Percentiles rank a stretch among this genome's conserved stretches.
Conservation (phyloP, 2,797 vertebrate genomes). For the Podarcis lilfordi region DNA sequence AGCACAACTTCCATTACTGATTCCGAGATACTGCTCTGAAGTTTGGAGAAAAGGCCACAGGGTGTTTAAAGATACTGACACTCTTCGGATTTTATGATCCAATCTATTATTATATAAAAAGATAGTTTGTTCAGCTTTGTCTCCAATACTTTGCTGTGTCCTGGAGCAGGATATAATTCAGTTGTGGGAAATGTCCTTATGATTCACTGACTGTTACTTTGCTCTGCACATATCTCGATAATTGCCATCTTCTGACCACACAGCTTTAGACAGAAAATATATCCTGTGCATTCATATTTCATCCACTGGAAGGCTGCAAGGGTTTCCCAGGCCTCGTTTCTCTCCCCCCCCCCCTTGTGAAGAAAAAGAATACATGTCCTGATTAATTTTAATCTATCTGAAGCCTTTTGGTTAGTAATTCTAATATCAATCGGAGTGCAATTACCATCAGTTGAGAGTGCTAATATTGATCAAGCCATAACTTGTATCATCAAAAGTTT, state of each 20-base stretch:
- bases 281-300: conserved; percentile 30
- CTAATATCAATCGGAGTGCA: conserved; percentile 3
- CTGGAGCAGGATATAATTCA: conserved; percentile 27
- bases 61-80: conserved; percentile 23
- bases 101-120: conserved; percentile 35
- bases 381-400: conserved; percentile 36
- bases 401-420: conserved; percentile 9
- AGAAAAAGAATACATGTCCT: neutral
- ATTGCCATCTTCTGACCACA: neutral
- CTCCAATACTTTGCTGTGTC: conserved; percentile 15
- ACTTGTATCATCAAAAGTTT: neutral
- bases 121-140: conserved; percentile 39
- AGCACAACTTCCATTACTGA: conserved; percentile 10
- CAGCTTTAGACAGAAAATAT: conserved; percentile 17
- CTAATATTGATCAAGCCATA: conserved; percentile 8
- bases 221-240: conserved; percentile 4
- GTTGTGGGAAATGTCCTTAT: conserved; percentile 35
- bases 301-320: neutral
- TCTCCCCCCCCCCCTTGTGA: neutral
- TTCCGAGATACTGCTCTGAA: conserved; percentile 10
- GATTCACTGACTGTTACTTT: conserved; percentile 13
- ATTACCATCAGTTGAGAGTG: neutral
- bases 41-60: neutral
- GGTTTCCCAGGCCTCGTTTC: neutral
- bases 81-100: conserved; percentile 12